Conservation (phyloP, 1,140 invertebrate species). For the Calosoma granatense region DNA sequence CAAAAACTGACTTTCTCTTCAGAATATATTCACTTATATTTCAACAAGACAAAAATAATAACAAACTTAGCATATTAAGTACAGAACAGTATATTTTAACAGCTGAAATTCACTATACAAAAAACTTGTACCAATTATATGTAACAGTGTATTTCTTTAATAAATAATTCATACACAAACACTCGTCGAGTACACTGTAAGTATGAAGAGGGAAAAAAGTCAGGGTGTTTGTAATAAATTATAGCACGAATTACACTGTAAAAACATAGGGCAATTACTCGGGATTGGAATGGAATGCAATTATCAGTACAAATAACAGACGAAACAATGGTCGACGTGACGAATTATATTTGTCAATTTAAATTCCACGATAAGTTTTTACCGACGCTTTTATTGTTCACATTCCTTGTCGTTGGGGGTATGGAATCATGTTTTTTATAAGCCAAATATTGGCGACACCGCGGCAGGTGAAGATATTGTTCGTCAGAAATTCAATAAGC, state of each 20-base stretch:
- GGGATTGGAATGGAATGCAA: neutral
- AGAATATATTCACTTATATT: too few species aligned
- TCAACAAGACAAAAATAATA: too few species aligned
- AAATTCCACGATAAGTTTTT: neutral
- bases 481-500: too few species aligned
- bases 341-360: slow-evolving; percentile 1
- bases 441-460: too few species aligned
- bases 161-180: neutral
- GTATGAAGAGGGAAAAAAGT: neutral
- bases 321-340: slow-evolving; percentile 1
- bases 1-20: too few species aligned
- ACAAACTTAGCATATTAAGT: too few species aligned
- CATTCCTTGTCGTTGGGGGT: neutral
- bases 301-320: neutral
- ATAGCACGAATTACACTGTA: neutral
- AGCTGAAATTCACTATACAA: too few species aligned
- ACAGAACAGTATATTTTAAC: too few species aligned
- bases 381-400: too few species aligned
- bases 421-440: too few species aligned
- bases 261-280: neutral
- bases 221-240: neutral
- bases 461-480: too few species aligned
- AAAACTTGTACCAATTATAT: too few species aligned
- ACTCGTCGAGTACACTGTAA: neutral
- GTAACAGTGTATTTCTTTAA: neutral